Evolutionary conservation across 2,888 invertebrate species (phyloP), one percentile per base, ranked within the genome.

Genomic region (Pollenia amentaria): DNA sequence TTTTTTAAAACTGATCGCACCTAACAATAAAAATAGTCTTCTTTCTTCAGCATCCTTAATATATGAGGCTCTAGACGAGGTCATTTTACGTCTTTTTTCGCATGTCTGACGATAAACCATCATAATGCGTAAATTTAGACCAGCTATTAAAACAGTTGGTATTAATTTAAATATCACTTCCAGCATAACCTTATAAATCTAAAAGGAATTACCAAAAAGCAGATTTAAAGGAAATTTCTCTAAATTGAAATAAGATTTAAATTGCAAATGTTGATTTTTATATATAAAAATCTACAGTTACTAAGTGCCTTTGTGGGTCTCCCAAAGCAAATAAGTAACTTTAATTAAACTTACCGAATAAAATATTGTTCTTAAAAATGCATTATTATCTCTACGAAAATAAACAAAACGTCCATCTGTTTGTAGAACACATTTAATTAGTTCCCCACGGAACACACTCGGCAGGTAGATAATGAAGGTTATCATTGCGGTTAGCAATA

Each of bases 401-500:
- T 95, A 96, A 64, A 95, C 94, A 67, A 94, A 91, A 1, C 94
- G 92, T n/a, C 95, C 95, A 88, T 93, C 93, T 3, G 94, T 92
- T 38, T 94, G 91, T 38, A 94, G 90, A 57, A 94, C 92, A 90
- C 95, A 95, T 69, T 94, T 94, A 65, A 94, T 94, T 62, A 96
- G 94, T 90, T 95, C 94, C 51, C 95, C 95, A 1, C 95, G 94
- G 90, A 96, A 96, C 77, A 95, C 94, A 88, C 94, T 95, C n/a
- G 96, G 96, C 89, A 96, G 93, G 92, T 96, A 96, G 88, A 96
- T 93, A 81, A 95, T 91, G 90, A 96, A 95, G 6, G 96, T 96
- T 48, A 94, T 93, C 81, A 96, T 90, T 14, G 96, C 95, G 87
- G 96, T 95, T 79, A 96, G 93, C 65, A 94, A 94, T 64, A 96